Evolutionary conservation across 2,888 invertebrate genomes (phyloP).

Genomic region (Eilema caniola): DNA sequence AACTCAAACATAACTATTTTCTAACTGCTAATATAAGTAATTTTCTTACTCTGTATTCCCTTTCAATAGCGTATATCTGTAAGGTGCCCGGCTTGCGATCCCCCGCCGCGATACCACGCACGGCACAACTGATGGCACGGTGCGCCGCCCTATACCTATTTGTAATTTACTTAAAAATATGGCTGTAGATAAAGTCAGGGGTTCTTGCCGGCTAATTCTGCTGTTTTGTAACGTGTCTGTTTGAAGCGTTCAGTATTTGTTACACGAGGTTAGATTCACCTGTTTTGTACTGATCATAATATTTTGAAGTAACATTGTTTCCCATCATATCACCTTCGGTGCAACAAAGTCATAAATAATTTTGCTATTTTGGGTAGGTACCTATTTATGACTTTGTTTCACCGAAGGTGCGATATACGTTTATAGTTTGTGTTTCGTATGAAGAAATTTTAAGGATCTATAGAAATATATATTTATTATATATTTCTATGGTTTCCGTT

Average conservation of each 20-base stretch:
- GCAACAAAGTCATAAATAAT: too few species aligned
- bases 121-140: constrained; percentile 79
- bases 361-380: too few species aligned
- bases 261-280: constrained; percentile 39
- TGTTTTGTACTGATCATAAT: background rate
- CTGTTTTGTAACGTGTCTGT: constrained; percentile 66
- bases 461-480: too few species aligned
- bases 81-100: constrained; percentile 74
- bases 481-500: too few species aligned
- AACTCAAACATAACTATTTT: background rate
- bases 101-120: constrained; percentile 81
- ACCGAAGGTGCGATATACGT: too few species aligned
- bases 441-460: too few species aligned
- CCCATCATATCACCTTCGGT: background rate
- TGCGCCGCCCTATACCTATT: constrained; percentile 77
- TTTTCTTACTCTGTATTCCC: constrained; percentile 49
- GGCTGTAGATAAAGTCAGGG: constrained; percentile 75
- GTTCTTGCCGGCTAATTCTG: constrained; percentile 74
- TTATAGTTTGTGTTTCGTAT: too few species aligned
- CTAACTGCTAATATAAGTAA: constrained; percentile 6
- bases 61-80: constrained; percentile 59
- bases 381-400: too few species aligned
- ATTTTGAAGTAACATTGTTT: background rate
- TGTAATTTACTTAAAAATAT: constrained; percentile 87
- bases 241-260: constrained; percentile 64